Conservation (phyloP, 2,797 vertebrate genomes). For the Orientallactaga sibirica region DNA sequence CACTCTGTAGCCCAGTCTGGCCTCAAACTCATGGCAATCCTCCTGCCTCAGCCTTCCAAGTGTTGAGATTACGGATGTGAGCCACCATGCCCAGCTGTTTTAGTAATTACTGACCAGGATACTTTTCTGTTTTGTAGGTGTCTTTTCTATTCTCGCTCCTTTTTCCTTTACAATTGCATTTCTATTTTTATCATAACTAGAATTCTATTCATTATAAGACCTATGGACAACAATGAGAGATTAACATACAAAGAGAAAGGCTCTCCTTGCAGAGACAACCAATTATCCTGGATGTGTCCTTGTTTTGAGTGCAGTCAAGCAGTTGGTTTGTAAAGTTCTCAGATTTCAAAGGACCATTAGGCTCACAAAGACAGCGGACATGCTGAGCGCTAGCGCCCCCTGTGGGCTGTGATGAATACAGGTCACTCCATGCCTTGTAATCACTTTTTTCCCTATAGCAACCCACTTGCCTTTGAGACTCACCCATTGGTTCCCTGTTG, state of each 20-base stretch:
- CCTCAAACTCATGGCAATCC: neutral
- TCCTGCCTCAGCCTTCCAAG: neutral
- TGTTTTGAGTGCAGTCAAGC: neutral
- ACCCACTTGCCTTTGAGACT: neutral
- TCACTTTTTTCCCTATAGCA: neutral
- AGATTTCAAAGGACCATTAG: neutral
- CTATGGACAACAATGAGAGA: neutral
- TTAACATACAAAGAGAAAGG: neutral
- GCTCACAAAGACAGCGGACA: neutral
- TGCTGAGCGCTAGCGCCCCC: neutral
- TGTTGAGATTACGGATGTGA: neutral
- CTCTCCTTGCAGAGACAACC: neutral
- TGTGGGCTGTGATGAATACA: neutral
- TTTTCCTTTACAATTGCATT: slow-evolving; percentile 34
- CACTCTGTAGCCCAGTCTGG: neutral
- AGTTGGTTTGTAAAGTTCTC: slow-evolving; percentile 22
- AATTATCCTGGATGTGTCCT: neutral
- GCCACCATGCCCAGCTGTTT: neutral
- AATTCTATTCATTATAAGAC: slow-evolving; percentile 33
- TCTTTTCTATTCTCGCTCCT: slow-evolving; percentile 41
- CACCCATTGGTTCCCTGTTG: neutral
- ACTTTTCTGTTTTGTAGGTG: neutral
- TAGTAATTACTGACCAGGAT: slow-evolving; percentile 20
- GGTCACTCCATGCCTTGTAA: neutral
- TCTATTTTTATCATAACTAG: slow-evolving; percentile 2